These are phyloP conservation scores for Drosophila tsacasi DNA, from an alignment of 1,140 invertebrate genomes.

Conservation along the genomic window DNA sequence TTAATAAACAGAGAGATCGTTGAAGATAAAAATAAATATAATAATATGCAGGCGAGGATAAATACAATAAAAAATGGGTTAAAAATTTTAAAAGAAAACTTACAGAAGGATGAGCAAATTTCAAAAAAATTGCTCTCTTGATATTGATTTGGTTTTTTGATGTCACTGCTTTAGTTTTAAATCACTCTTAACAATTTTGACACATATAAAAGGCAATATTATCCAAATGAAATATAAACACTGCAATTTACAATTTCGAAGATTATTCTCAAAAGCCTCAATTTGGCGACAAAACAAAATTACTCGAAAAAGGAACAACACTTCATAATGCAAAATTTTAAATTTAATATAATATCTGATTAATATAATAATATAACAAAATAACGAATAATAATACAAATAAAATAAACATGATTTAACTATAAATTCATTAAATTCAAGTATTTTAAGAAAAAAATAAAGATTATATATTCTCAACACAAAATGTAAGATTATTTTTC, in stretches of 20 bases:
- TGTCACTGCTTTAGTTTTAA: constrained; percentile 1
- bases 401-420: background rate
- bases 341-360: background rate
- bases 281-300: background rate
- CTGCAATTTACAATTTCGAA: background rate
- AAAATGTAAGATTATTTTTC: too few species aligned
- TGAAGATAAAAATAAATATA: constrained; percentile 25
- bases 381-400: background rate
- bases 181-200: constrained; percentile 33
- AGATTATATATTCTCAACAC: too few species aligned
- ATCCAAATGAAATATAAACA: background rate
- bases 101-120: constrained; percentile 44
- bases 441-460: background rate
- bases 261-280: background rate
- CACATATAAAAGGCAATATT: constrained; percentile 25
- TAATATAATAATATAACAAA: constrained; percentile 1
- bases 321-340: background rate
- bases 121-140: constrained; percentile 19
- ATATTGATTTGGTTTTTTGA: constrained; percentile 4
- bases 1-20: constrained; percentile 34
- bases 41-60: constrained; percentile 20
- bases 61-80: background rate
- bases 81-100: constrained; percentile 20
- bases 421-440: background rate
- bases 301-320: background rate